Conservation (phyloP, 2,797 vertebrate species). For the Arnoldichthys spilopterus region DNA sequence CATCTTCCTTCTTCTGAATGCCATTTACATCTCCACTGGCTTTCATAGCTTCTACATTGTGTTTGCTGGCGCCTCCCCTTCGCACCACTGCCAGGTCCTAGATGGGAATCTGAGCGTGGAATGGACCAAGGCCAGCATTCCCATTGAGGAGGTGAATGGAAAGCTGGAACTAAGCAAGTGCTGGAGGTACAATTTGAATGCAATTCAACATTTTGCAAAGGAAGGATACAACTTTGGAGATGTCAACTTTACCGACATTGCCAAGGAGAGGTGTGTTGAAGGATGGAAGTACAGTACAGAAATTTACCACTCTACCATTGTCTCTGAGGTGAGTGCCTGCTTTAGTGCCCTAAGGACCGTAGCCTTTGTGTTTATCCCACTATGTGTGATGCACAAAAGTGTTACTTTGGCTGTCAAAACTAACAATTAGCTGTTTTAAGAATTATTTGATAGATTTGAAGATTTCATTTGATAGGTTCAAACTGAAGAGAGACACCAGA, state of each 20-base stretch:
- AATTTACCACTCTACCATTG: conserved; percentile 77
- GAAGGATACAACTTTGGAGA: conserved; percentile 76
- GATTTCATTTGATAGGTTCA: too few species aligned
- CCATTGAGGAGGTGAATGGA: conserved; percentile 70
- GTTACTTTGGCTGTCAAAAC: too few species aligned
- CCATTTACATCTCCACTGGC: conserved; percentile 87
- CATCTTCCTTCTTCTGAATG: conserved; percentile 86
- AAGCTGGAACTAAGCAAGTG: conserved; percentile 74
- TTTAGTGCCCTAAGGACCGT: not conserved
- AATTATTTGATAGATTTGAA: too few species aligned
- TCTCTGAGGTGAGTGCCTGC: conserved; percentile 76
- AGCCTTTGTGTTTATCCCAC: not conserved
- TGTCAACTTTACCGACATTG: conserved; percentile 77
- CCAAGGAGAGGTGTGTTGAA: conserved; percentile 82
- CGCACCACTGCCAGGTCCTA: conserved; percentile 83
- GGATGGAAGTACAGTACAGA: conserved; percentile 83
- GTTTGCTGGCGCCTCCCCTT: conserved; percentile 83
- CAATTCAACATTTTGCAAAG: conserved; percentile 81
- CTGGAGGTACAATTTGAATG: conserved; percentile 77
- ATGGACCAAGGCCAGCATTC: conserved; percentile 83
- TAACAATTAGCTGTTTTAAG: too few species aligned
- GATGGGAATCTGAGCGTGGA: conserved; percentile 81
- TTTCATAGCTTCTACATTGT: conserved; percentile 85
- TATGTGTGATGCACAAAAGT: not conserved
- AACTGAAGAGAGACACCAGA: too few species aligned